phyloP scores from a whole-genome alignment of 2,888 invertebrate genomes.

The Willowsia nigromaculata region DNA sequence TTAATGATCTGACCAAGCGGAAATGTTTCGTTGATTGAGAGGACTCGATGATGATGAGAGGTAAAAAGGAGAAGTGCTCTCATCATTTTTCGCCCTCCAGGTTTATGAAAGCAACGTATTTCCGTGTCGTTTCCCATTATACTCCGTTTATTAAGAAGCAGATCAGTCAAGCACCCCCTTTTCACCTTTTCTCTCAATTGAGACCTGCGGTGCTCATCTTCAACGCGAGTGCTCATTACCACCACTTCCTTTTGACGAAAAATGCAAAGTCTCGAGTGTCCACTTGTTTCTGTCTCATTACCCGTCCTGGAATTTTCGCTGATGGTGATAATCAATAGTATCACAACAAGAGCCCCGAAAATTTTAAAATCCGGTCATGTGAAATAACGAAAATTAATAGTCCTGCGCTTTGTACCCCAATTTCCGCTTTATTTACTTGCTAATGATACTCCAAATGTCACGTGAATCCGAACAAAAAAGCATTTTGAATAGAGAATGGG shows the following conservation, averaged over 20 bases:
- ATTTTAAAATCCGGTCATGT: neutral
- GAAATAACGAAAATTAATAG: neutral
- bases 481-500: slow-evolving; percentile 24
- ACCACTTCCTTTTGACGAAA: neutral
- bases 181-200: slow-evolving; percentile 29
- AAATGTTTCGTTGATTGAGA: slow-evolving; percentile 59
- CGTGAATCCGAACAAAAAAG: neutral
- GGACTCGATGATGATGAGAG: neutral
- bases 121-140: neutral
- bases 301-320: slow-evolving; percentile 29
- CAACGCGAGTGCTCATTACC: neutral
- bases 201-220: neutral
- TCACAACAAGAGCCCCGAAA: neutral
- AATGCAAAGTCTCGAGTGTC: slow-evolving; percentile 46
- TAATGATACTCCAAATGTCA: slow-evolving; percentile 65
- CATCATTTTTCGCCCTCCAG: slow-evolving; percentile 49
- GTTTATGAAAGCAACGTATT: neutral
- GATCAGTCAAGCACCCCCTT: slow-evolving; percentile 16
- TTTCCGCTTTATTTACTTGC: slow-evolving; percentile 59
- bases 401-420: neutral
- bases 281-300: slow-evolving; percentile 66
- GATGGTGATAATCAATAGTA: neutral
- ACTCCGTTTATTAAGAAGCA: neutral
- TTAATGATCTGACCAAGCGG: slow-evolving; percentile 72
- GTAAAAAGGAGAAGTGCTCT: slow-evolving; percentile 23